These are phyloP conservation scores for Botia almorhae DNA, from an alignment of 2,797 vertebrate species.

Conservation along the genomic window DNA sequence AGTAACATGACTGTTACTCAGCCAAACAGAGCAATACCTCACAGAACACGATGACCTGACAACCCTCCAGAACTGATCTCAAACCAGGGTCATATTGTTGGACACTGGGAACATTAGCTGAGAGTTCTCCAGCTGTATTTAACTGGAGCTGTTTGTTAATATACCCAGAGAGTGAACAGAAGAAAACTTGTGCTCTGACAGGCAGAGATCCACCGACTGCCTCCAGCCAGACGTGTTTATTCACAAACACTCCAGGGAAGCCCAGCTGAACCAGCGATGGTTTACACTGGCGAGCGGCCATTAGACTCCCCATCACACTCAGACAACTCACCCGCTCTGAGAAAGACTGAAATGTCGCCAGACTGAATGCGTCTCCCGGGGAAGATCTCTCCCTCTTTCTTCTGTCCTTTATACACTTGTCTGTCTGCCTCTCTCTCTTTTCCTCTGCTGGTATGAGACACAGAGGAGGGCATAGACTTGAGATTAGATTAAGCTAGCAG, in stretches of 20 bases:
- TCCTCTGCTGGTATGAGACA: conserved; percentile 48
- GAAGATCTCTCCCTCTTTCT: conserved; percentile 26
- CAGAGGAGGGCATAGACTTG: conserved; percentile 63
- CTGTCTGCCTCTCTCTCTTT: conserved; percentile 25
- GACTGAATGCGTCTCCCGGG: conserved; percentile 61
- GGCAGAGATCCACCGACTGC: conserved; percentile 72
- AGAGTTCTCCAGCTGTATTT: conserved; percentile 73
- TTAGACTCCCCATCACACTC: conserved; percentile 61
- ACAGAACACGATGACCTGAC: conserved; percentile 27
- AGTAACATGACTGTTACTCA: conserved; percentile 56
- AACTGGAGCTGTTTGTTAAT: conserved; percentile 76
- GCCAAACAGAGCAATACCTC: conserved; percentile 56
- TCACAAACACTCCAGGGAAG: conserved; percentile 72
- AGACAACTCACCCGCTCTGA: conserved; percentile 20
- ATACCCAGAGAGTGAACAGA: conserved; percentile 69
- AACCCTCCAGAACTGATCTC: neutral
- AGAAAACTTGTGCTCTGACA: conserved; percentile 72
- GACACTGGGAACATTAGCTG: conserved; percentile 62
- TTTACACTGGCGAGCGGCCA: conserved; percentile 73
- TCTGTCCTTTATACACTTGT: conserved; percentile 43
- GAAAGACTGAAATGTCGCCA: conserved; percentile 62
- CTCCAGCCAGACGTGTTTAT: conserved; percentile 71
- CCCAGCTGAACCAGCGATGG: conserved; percentile 70
- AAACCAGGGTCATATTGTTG: conserved; percentile 22
- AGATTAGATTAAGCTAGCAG: conserved; percentile 74